Conservation (phyloP, 2,888 invertebrate genomes). For the Mesopsocus fuscifrons region DNA sequence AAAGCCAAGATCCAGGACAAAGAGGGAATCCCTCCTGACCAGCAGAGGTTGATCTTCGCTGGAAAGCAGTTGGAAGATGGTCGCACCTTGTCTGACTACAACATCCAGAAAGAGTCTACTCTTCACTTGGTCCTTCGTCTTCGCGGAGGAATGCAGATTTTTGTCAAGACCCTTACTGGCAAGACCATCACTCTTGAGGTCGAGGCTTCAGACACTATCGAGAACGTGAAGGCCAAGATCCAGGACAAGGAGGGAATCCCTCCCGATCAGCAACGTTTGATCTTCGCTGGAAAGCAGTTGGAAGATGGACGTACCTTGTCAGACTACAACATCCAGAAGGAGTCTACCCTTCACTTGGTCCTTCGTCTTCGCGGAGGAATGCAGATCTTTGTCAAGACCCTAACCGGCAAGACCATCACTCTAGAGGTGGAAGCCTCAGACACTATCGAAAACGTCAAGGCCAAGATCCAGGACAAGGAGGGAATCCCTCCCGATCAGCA, state of each 20-base stretch:
- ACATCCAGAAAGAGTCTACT: conserved; percentile 36
- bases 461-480: conserved; percentile 29
- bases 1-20: conserved; percentile 29
- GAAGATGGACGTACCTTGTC: conserved; percentile 29
- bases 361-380: conserved; percentile 34
- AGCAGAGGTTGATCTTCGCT: conserved; percentile 33
- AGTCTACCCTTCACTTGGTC: conserved; percentile 35
- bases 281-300: conserved; percentile 36
- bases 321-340: conserved; percentile 29
- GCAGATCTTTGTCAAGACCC: conserved; percentile 39
- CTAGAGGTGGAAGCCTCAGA: conserved; percentile 31
- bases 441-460: conserved; percentile 32
- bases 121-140: conserved; percentile 34
- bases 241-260: conserved; percentile 32
- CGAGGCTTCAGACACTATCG: conserved; percentile 32
- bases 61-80: conserved; percentile 39
- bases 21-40: conserved; percentile 31
- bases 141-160: conserved; percentile 38
- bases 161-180: conserved; percentile 33
- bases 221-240: conserved; percentile 29
- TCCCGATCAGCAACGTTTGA: conserved; percentile 32
- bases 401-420: conserved; percentile 32
- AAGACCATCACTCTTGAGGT: conserved; percentile 31
- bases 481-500: conserved; percentile 33
- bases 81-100: conserved; percentile 19